phyloP scores from a whole-genome alignment of 2,113 vertebrate genomes.

The Tinamus guttatus region DNA sequence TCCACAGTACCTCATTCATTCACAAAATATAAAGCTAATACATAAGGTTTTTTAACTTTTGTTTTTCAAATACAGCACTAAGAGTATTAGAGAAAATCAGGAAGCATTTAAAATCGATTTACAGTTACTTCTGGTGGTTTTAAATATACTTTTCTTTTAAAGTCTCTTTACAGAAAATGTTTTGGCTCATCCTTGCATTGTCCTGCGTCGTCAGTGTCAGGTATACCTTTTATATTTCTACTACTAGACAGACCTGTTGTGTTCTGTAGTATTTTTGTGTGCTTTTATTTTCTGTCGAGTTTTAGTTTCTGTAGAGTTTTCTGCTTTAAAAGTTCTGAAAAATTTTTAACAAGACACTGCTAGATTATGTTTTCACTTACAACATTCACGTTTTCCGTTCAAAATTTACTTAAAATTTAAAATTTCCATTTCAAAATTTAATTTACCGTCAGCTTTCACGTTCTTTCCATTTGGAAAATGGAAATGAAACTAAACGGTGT shows the following conservation, averaged over 20 bases:
- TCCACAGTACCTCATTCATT: not conserved
- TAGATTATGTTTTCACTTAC: not conserved
- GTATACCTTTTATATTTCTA: slow-evolving; percentile 71
- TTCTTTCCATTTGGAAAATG: not conserved
- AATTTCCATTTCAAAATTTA: not conserved
- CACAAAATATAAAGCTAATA: not conserved
- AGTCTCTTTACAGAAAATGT: slow-evolving; percentile 99
- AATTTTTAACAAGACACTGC: not conserved
- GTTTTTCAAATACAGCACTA: not conserved
- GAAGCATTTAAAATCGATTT: not conserved
- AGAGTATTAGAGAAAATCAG: not conserved
- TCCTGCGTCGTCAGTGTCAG: slow-evolving; percentile 96
- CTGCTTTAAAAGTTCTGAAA: too few species aligned
- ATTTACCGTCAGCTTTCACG: not conserved
- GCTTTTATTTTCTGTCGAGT: not conserved
- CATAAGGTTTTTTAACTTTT: not conserved
- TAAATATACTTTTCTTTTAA: slow-evolving; percentile 55
- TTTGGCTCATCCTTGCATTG: slow-evolving; percentile 94
- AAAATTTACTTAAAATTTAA: too few species aligned
- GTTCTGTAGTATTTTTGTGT: not conserved
- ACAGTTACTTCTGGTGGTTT: not conserved
- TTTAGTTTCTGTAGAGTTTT: not conserved
- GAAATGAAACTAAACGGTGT: not conserved
- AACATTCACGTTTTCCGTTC: not conserved
- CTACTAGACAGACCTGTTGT: not conserved